A percentile compares a stretch with the other conserved stretches of the same genome.
phyloP scores from a whole-genome alignment of 2,888 invertebrate genomes.

The Cosmia pyralina region DNA sequence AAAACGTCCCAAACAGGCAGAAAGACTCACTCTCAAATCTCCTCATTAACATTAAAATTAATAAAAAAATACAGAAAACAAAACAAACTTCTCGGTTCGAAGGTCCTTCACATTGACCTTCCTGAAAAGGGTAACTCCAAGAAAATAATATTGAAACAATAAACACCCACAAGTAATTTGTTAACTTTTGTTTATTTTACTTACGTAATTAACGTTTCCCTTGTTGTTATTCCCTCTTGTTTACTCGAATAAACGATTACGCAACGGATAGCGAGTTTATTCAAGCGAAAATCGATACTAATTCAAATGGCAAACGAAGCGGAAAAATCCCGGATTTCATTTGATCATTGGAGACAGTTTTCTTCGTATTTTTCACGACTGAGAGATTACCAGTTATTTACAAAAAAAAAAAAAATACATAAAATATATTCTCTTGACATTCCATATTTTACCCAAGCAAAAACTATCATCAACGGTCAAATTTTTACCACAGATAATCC shows the following conservation, averaged over 20 bases:
- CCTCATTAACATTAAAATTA: conserved; percentile 2
- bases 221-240: conserved; percentile 12
- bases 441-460: neutral
- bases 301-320: neutral
- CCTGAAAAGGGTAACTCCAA: neutral
- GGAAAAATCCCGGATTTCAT: conserved; percentile 8
- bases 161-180: conserved; percentile 25
- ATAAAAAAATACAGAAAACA: neutral
- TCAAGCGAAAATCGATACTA: conserved; percentile 13
- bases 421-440: too few relatives aligned
- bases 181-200: conserved; percentile 18
- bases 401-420: neutral
- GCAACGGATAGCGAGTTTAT: neutral
- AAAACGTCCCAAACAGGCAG: neutral
- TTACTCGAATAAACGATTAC: conserved; percentile 23
- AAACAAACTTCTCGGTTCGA: neutral
- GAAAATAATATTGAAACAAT: conserved; percentile 30
- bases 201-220: conserved; percentile 22
- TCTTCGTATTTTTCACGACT: neutral
- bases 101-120: conserved; percentile 10
- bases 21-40: neutral
- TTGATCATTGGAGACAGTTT: neutral
- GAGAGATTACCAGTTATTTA: neutral
- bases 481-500: neutral
- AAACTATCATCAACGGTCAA: neutral